Percentiles rank a stretch among this genome's conserved stretches.
Evolutionary conservation across 2,113 vertebrate genomes (phyloP).

Genomic region (Gavialis gangeticus): DNA sequence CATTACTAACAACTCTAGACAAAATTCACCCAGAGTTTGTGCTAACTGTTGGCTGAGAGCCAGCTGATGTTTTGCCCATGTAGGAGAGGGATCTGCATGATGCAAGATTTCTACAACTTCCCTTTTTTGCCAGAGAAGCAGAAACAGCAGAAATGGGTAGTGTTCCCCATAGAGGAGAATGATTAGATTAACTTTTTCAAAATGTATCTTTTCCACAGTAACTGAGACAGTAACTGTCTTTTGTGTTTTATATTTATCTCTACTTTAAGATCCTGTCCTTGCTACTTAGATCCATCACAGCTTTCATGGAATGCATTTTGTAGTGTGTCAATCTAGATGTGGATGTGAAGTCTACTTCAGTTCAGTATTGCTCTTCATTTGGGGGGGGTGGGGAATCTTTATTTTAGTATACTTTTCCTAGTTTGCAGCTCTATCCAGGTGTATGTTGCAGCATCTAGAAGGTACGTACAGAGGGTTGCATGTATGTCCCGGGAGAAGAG

Average conservation of each 20-base stretch:
- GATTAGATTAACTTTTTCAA: neutral
- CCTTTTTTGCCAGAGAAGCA: neutral
- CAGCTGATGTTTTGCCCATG: neutral
- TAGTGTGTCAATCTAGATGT: neutral
- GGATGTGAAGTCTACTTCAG: slow-evolving; percentile 16
- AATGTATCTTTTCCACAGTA: neutral
- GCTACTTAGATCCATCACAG: neutral
- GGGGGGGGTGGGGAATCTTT: neutral
- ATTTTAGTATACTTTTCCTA: slow-evolving; percentile 10
- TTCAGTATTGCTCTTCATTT: neutral
- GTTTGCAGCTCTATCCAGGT: neutral
- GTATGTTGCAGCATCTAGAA: neutral
- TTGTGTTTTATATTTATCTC: neutral
- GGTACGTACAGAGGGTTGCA: neutral
- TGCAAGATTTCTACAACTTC: neutral
- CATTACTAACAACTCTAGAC: neutral
- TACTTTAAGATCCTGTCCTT: neutral
- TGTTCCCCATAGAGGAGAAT: neutral
- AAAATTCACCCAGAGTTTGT: neutral
- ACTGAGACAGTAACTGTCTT: neutral
- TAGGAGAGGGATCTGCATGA: neutral
- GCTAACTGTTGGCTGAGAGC: neutral
- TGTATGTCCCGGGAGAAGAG: neutral
- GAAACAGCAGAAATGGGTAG: neutral
- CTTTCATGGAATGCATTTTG: neutral